phyloP scores from a whole-genome alignment of 2,113 vertebrate genomes.

The Speoplatyrhinus poulsoni region DNA sequence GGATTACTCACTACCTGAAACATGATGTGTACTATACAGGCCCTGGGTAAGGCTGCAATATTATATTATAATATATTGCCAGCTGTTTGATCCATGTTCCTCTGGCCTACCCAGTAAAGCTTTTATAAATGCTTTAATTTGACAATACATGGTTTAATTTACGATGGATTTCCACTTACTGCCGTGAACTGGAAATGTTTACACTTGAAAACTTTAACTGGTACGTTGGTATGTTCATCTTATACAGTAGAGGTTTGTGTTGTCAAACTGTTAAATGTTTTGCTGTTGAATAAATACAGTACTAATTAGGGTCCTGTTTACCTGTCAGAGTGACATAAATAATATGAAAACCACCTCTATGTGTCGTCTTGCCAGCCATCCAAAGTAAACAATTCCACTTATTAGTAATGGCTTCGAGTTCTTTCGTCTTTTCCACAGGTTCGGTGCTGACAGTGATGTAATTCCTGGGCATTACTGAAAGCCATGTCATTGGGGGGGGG shows the following conservation, averaged over 20 bases:
- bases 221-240: slow-evolving; percentile 24
- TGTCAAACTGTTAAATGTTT: slow-evolving; percentile 30
- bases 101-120: slow-evolving; percentile 19
- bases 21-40: slow-evolving; percentile 33
- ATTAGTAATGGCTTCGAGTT: slow-evolving; percentile 48
- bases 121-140: slow-evolving; percentile 49
- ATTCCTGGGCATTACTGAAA: slow-evolving; percentile 32
- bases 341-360: slow-evolving; percentile 41
- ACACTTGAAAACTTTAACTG: slow-evolving; percentile 31
- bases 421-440: slow-evolving; percentile 30
- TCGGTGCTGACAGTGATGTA: slow-evolving; percentile 42
- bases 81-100: not conserved
- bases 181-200: slow-evolving; percentile 43
- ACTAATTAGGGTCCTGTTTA: slow-evolving; percentile 50
- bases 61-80: slow-evolving; percentile 1
- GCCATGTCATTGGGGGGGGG: slow-evolving; percentile 19
- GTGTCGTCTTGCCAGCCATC: slow-evolving; percentile 36
- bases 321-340: slow-evolving; percentile 42
- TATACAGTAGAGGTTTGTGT: slow-evolving; percentile 26
- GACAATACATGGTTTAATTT: slow-evolving; percentile 34
- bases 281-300: slow-evolving; percentile 58
- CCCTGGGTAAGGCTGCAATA: slow-evolving; percentile 1
- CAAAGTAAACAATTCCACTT: slow-evolving; percentile 54
- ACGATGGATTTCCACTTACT: slow-evolving; percentile 26
- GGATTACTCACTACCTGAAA: slow-evolving; percentile 54